phyloP scores from a whole-genome alignment of 2,113 vertebrate genomes.

The Callorhinus ursinus region DNA sequence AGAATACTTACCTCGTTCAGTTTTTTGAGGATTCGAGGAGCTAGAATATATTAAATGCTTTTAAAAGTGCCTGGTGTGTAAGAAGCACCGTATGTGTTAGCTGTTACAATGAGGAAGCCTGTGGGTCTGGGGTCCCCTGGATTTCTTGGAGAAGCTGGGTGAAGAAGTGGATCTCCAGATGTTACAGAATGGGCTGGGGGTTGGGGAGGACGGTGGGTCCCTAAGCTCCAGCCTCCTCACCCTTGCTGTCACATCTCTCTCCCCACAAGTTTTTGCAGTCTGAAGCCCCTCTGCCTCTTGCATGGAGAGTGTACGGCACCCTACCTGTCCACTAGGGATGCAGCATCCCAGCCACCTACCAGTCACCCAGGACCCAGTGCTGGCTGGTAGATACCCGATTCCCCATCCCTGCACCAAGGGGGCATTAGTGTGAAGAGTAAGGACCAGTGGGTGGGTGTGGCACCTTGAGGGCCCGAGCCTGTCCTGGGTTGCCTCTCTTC shows the following conservation, averaged over 20 bases:
- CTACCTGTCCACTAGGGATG: neutral
- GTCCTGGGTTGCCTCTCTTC: neutral
- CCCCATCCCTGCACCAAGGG: neutral
- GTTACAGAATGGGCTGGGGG: neutral
- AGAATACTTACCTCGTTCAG: neutral
- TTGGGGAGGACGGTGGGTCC: neutral
- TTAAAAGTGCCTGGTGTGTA: neutral
- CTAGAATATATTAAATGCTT: slow-evolving; percentile 1
- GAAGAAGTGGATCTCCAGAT: neutral
- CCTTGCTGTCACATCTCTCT: neutral
- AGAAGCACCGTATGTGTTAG: neutral
- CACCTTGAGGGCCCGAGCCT: neutral
- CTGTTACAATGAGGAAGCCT: neutral
- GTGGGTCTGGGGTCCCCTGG: neutral
- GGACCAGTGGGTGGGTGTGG: neutral
- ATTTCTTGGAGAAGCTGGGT: neutral
- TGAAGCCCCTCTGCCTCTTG: neutral
- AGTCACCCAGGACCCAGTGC: neutral
- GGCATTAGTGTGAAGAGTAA: neutral
- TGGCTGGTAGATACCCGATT: neutral
- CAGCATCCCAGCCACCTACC: neutral
- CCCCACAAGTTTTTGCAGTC: neutral
- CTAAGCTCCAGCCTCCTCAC: neutral
- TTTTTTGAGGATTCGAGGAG: slow-evolving; percentile 3
- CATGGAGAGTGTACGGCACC: neutral